Base-by-base conservation (phyloP, 2,113 vertebrate species). In the Sturnira hondurensis region DNA sequence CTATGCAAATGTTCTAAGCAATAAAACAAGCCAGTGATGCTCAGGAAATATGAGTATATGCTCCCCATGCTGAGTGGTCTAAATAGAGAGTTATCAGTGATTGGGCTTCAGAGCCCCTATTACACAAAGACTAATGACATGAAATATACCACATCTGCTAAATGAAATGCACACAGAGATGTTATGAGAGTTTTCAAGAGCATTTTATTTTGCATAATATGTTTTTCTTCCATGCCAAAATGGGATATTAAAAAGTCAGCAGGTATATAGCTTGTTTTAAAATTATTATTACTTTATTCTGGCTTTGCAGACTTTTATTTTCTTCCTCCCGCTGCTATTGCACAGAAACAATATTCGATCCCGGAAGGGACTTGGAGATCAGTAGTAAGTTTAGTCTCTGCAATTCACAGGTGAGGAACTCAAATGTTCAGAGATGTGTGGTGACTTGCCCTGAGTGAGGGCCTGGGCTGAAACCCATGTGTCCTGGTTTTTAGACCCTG, bases 221-320 rank as follows among this genome's bases (percentile, higher is more conserved):
- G 86, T 90, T 93, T 97, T 95, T 94, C 96, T 84, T 43, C 65
- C 52, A 81, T 83, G 43, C 58, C 77, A 97, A 94, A 97, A 93
- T 95, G 65, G 92, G 97, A 94, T 97, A 97, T 98, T 98, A 96
- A 96, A 97, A 97, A 97, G 94, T 91, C 97, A 96, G 96, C 96
- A 96, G 96, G 96, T 95, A 93, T 96, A 95, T 94, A 84, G 93
- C 96, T 97, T 97, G 94, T 89, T 97, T 96, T 96, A 97, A 97
- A 98, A 96, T 91, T 96, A 95, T 96, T 96, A 96, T 93, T 95
- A 91, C 94, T 96, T 95, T 58, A 86, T 73, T 86, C 77, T 84
- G 88, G 96, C 95, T 94, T 83, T 88, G 86, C 63, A 95, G 94
- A 91, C 73, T 94, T 97, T 95, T 95, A 95, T 96, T 97, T 96